A percentile compares a stretch with the other conserved stretches of the same genome.
Evolutionary conservation across 92 coral and sea anemone genomes (phyloP).

Genomic region (Umimayanthus chanpuru): DNA sequence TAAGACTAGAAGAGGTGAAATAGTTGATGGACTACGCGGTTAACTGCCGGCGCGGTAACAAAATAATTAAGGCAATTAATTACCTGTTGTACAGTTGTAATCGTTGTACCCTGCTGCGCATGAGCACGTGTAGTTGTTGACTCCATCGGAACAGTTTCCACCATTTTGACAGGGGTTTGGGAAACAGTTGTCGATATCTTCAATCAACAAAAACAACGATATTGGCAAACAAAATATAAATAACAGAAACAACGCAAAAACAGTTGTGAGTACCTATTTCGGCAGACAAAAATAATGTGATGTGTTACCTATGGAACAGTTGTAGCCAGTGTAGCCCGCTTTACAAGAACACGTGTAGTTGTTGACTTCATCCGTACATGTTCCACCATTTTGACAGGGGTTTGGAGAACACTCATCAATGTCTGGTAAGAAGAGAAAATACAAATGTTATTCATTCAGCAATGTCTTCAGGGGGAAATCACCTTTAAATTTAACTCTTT

Average conservation of each 20-base stretch:
- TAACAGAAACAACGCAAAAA: neutral
- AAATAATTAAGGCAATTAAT: too few species aligned
- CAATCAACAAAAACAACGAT: neutral
- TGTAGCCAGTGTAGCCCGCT: conserved; percentile 5
- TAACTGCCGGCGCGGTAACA: too few species aligned
- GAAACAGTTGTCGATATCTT: conserved; percentile 3
- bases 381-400: neutral
- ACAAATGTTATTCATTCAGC: too few species aligned
- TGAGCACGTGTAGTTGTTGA: conserved; percentile 11
- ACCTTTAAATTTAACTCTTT: too few species aligned
- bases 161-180: conserved; percentile 1
- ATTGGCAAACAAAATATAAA: too few species aligned
- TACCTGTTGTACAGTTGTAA: conserved; percentile 12
- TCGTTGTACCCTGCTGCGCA: neutral
- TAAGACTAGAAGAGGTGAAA: too few species aligned
- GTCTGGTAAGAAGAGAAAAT: neutral
- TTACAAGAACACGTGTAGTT: neutral
- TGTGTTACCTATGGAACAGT: neutral
- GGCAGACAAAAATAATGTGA: neutral
- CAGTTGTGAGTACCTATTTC: neutral
- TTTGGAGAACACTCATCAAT: neutral
- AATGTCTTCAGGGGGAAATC: too few species aligned
- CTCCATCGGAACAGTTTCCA: conserved; percentile 5
- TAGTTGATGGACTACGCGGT: too few species aligned
- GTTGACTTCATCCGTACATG: neutral